Evolutionary conservation across 2,888 invertebrate species (phyloP), one percentile per base, ranked within the genome.

Genomic region (Synergus japonicus): DNA sequence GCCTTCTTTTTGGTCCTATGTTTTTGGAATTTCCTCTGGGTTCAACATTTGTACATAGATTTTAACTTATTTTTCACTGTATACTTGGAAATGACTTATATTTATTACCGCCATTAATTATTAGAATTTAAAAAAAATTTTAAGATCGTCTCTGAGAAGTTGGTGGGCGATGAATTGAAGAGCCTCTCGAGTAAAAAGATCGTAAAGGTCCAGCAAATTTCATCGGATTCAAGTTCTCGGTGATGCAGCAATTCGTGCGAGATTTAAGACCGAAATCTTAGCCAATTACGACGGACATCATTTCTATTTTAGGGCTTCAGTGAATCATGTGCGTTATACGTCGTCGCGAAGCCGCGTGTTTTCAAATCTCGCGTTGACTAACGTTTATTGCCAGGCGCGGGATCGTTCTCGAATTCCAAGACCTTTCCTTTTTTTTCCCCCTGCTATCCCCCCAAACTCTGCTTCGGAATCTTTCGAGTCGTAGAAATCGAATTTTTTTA

Each of bases 241-340:
- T 69, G 54, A 73, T 46, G 73, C 73, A 46, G 60, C 77, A 65
- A 82, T 82, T 81, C 79, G 73, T 78, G 76, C 65, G 73, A 84
- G 86, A 87, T 87, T 87, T 86, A 82, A 87, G 78, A 76, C 83
- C 85, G 82, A 83, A 84, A 83, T 77, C 83, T 81, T 78, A 76
- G 83, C 85, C 85, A 87, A 88, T 85, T 84, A 84, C 84, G 80
- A 82, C 54, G 83, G 63, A 85, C 87, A 87, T 91, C 90, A 89
- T 86, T 88, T 89, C 89, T 91, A 91, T 91, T 91, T 91, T 87
- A 85, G 88, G 86, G 86, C 79, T 78, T 54, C 83, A 86, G 86
- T 89, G 88, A 89, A 87, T 89, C 88, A 88, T 81, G 77, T 76
- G 79, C 76, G 78, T 83, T 83, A 82, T 78, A 80, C 81, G 79